Evolutionary conservation across 2,113 vertebrate genomes (phyloP), one percentile per base, ranked within the genome.

Genomic region (Ellobius talpinus): DNA sequence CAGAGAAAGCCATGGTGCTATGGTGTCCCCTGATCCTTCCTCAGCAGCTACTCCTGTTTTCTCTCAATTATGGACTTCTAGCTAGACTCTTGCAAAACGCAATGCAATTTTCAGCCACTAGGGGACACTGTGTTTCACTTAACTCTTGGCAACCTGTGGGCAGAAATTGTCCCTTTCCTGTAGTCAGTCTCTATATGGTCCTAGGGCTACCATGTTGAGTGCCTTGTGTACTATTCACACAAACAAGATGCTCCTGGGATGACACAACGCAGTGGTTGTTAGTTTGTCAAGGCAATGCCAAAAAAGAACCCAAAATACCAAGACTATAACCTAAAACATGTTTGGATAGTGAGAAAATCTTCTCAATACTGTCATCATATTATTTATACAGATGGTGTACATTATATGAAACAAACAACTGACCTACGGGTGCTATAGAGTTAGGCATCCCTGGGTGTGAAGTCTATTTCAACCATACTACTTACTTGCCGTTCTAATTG

Each of bases 221-320:
- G 26, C 6, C n/a, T 14, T 42, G 58, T 87, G 33, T 76, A 93
- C 19, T n/a, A 26, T 39, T 70, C 90, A 45, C 9, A 16, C 76
- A 47, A 82, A 45, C 74, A n/a, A 52, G 73, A 52, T 58, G n/a
- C 68, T 24, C 7, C 66, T 21, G 63, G 36, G 81, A 31, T 76
- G 39, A 10, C 68, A 31, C 52, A 45, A 2, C 81, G 39, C 72
- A 74, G 89, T 86, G 61, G 36, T n/a, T 61, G 42, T 65, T 87
- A 82, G 81, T 91, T 93, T 70, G 94, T 68, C 91, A 87, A 87
- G 50, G 58, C 45, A 93, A 93, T 72, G 36, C 55, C 52, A 95
- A 90, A 96, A 72, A 66, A 90, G 58, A 92, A 87, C 78, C 61
- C 29, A 39, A 96, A 96, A 94, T 93, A 92, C 47, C 19, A 92